Percentiles rank a stretch among this genome's conserved stretches.
phyloP scores from a whole-genome alignment of 2,797 vertebrate genomes.

The Oceanodroma leucorhoa region DNA sequence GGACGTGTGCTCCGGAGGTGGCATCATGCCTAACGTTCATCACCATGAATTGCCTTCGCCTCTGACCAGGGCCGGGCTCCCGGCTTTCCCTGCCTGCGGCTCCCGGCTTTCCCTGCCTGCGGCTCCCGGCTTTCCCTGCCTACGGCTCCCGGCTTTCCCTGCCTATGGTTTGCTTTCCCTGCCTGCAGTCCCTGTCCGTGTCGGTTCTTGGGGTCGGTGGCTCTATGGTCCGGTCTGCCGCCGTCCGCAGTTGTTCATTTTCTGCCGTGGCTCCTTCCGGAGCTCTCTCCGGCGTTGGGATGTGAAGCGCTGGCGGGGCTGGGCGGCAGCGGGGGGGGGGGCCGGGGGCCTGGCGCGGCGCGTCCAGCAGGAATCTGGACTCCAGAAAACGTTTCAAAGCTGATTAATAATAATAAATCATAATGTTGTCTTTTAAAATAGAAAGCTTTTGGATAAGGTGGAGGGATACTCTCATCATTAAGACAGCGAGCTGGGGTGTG shows the following conservation, averaged over 20 bases:
- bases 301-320: fast-evolving
- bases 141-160: not conserved
- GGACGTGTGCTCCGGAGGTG: not conserved
- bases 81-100: not conserved
- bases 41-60: fast-evolving
- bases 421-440: not conserved
- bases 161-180: too few relatives aligned
- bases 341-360: fast-evolving
- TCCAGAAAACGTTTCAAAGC: not conserved
- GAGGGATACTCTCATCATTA: not conserved
- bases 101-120: not conserved
- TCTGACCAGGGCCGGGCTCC: not conserved
- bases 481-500: not conserved
- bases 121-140: not conserved
- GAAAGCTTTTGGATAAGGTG: not conserved
- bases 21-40: fast-evolving
- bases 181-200: fast-evolving
- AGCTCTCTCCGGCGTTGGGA: fast-evolving
- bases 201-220: fast-evolving
- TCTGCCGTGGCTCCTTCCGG: not conserved
- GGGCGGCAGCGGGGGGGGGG: not conserved
- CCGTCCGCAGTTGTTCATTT: not conserved
- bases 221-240: fast-evolving
- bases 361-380: not conserved
- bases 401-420: conserved; percentile 9